Conservation (phyloP, 1,140 invertebrate genomes). For the Littorina saxatilis region DNA sequence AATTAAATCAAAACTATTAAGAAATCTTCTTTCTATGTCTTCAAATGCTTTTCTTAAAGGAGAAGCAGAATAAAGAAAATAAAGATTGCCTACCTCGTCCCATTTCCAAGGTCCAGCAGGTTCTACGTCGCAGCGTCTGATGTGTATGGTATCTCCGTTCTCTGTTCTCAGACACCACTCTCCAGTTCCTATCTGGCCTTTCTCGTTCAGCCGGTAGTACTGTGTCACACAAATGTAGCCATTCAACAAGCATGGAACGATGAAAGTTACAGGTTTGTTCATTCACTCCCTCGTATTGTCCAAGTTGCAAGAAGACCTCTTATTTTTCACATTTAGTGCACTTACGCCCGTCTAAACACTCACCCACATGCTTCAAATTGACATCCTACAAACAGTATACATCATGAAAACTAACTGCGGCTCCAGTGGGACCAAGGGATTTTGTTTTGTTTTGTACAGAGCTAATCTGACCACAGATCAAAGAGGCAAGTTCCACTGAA, state of each 20-base stretch:
- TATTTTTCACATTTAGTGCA: neutral
- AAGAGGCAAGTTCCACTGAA: too few relatives aligned
- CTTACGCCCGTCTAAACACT: neutral
- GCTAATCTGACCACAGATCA: too few relatives aligned
- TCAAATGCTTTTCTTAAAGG: too few relatives aligned
- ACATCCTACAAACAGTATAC: neutral
- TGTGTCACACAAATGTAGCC: slow-evolving; percentile 73
- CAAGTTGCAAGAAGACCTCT: neutral
- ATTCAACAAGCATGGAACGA: slow-evolving; percentile 13
- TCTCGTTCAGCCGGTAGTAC: slow-evolving; percentile 92
- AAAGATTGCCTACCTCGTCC: slow-evolving; percentile 68
- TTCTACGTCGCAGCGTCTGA: slow-evolving; percentile 67
- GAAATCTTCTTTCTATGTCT: too few relatives aligned
- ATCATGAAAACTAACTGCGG: too few relatives aligned
- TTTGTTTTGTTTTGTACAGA: too few relatives aligned
- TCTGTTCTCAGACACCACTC: slow-evolving; percentile 91
- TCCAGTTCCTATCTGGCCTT: slow-evolving; percentile 95
- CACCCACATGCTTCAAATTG: slow-evolving; percentile 21
- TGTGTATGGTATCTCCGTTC: slow-evolving; percentile 59
- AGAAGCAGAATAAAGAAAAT: too few relatives aligned
- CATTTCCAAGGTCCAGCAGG: slow-evolving; percentile 68
- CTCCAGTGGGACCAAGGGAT: too few relatives aligned
- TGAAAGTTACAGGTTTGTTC: too few relatives aligned
- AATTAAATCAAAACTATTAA: too few relatives aligned
- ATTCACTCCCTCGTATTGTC: slow-evolving; percentile 27